Conservation (phyloP, 1,140 invertebrate genomes). For the Drosophila leontia region DNA sequence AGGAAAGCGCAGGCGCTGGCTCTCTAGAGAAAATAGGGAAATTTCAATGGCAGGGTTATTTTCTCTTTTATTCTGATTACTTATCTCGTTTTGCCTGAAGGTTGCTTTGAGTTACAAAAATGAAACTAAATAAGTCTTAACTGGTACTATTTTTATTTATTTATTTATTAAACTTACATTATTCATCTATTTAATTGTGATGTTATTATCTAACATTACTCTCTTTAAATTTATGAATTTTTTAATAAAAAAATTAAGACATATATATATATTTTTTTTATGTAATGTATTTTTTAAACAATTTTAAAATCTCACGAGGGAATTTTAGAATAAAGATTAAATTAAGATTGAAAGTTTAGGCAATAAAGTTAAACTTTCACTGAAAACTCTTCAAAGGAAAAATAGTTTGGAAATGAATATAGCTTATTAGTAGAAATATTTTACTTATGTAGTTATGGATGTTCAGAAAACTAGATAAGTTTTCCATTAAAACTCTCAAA, state of each 20-base stretch:
- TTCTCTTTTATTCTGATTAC: slow-evolving; percentile 39
- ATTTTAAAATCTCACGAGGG: too few species aligned
- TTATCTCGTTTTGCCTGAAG: slow-evolving; percentile 13
- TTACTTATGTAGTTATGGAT: too few species aligned
- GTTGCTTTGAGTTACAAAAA: slow-evolving; percentile 19
- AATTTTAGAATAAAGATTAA: too few species aligned
- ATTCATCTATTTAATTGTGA: background rate
- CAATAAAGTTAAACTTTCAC: too few species aligned
- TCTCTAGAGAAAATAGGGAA: slow-evolving; percentile 25
- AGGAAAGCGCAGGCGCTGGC: slow-evolving; percentile 38
- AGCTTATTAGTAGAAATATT: background rate
- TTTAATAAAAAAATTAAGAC: background rate
- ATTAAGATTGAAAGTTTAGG: too few species aligned
- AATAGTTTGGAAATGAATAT: background rate
- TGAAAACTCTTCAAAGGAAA: too few species aligned
- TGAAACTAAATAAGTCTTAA: slow-evolving; percentile 33
- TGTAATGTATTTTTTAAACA: too few species aligned
- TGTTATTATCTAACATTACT: too few species aligned
- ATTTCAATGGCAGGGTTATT: slow-evolving; percentile 24
- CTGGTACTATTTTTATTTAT: slow-evolving; percentile 4
- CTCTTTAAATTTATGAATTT: too few species aligned
- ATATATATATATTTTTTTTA: too few species aligned
- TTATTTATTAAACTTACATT: slow-evolving; percentile 11
- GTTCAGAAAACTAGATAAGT: too few species aligned
- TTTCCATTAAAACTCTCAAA: background rate